A percentile compares a stretch with the other conserved stretches of the same genome.
Evolutionary conservation across 2,797 vertebrate species (phyloP).

Genomic region (Thunnus albacares): DNA sequence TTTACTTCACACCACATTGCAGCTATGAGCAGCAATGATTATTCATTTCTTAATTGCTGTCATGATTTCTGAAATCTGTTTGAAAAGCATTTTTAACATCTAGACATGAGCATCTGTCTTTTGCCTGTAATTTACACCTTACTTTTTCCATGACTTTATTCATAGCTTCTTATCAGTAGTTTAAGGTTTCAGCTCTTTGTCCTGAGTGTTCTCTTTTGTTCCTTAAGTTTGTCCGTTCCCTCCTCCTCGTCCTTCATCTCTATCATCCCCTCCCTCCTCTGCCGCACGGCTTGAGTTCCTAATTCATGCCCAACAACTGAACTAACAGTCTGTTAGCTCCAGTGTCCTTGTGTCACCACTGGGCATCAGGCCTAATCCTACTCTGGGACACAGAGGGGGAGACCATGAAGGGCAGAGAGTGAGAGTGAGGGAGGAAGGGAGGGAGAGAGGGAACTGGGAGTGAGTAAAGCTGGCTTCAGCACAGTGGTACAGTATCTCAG

Average conservation of each 20-base stretch:
- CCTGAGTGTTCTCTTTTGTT: constrained; percentile 28
- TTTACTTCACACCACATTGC: neutral
- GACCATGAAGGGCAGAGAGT: constrained; percentile 28
- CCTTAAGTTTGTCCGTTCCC: constrained; percentile 18
- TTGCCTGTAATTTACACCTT: neutral
- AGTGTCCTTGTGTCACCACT: constrained; percentile 67
- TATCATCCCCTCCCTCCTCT: constrained; percentile 35
- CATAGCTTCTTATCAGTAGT: constrained; percentile 13
- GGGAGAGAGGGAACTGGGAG: constrained; percentile 18
- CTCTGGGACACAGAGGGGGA: constrained; percentile 46
- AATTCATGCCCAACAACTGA: constrained; percentile 67
- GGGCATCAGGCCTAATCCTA: constrained; percentile 78
- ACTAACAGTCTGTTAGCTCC: constrained; percentile 70
- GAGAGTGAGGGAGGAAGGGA: constrained; percentile 11
- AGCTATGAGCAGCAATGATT: neutral
- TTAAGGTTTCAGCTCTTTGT: constrained; percentile 27
- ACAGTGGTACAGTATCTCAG: constrained; percentile 38
- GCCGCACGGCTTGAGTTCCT: constrained; percentile 49
- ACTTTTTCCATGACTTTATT: constrained; percentile 7
- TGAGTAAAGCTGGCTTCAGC: constrained; percentile 39
- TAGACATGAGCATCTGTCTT: neutral
- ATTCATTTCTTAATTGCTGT: neutral
- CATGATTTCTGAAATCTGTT: neutral
- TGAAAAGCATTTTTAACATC: neutral
- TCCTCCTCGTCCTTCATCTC: constrained; percentile 40